Evolutionary conservation across 1,140 invertebrate genomes (phyloP).

Genomic region (Drosophila subpulchrella): DNA sequence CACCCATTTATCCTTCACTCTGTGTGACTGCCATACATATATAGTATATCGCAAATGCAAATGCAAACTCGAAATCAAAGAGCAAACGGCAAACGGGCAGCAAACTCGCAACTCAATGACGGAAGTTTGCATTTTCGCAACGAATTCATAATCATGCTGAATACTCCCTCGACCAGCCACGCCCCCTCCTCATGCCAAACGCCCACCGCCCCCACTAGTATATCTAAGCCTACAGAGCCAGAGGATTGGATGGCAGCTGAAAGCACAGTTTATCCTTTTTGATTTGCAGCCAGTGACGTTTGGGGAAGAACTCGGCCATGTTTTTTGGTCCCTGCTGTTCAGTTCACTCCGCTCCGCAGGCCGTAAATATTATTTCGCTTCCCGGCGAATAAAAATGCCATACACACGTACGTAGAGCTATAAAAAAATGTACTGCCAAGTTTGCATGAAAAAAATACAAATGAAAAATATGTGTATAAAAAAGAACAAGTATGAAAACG

Average conservation of each 20-base stretch:
- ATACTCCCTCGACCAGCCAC: constrained; percentile 22
- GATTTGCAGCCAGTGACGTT: constrained; percentile 63
- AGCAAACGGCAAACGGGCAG: constrained; percentile 60
- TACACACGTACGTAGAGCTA: constrained; percentile 32
- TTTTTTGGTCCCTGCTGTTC: constrained; percentile 49
- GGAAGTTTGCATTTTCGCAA: constrained; percentile 80
- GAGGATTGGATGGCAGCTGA: constrained; percentile 67
- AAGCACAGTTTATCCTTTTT: constrained; percentile 82
- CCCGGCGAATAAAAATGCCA: constrained; percentile 60
- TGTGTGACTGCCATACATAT: constrained; percentile 9
- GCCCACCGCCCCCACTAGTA: not conserved
- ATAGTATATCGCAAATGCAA: constrained; percentile 45
- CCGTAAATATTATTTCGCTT: constrained; percentile 76
- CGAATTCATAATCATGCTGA: constrained; percentile 82
- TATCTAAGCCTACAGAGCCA: constrained; percentile 28
- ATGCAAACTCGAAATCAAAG: constrained; percentile 73
- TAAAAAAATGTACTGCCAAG: constrained; percentile 23
- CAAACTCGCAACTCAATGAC: constrained; percentile 79
- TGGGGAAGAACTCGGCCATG: constrained; percentile 37
- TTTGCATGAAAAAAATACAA: constrained; percentile 22
- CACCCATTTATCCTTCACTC: constrained; percentile 20
- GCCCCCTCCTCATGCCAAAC: not conserved
- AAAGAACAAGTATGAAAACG: constrained; percentile 19
- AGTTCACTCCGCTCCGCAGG: constrained; percentile 27
- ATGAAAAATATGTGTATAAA: constrained; percentile 13